Base-by-base conservation (phyloP, 2,113 vertebrate genomes). In the Pseudonaja textilis region DNA sequence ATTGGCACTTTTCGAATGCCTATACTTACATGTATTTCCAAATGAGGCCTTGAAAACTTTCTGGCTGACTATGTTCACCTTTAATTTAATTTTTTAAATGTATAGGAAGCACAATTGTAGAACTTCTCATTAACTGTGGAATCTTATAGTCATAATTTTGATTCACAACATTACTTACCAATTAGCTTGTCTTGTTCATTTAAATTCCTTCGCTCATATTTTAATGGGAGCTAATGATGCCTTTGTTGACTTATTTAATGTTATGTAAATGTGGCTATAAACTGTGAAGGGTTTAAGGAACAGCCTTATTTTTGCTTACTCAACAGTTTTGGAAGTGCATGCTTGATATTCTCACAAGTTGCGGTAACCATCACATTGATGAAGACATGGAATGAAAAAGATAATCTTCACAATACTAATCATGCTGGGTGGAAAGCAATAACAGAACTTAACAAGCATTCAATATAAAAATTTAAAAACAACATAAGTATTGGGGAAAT, bases 81-180 rank as follows among this genome's bases (percentile, higher is more conserved):
- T 97, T 98, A 95, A 98, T 97, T 97, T 98, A 97, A 97, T 97
- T 98, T 98, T 81, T 98, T 97, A 98, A 98, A 98, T 97, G 98
- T 98, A 98, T 98, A 98, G 98, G 98, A 99, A 98, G 98, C 97
- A 99, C 96, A 98, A 98, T 98, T 97, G 98, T 98, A 97, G 97
- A 96, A 95, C 97, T 98, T 99, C 98, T 98, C 98, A 99, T 99
- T 99, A 99, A 98, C 98, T 96, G 97, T 97, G 97, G 97, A 98
- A 98, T 99, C 98, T 98, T 98, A 98, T 95, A 97, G 98, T 98
- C 98, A 98, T 98, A 99, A 98, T 99, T 98, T 98, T 98, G 99
- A 99, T 98, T 99, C 98, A 99, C 98, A 99, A 99, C 99, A 99
- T 99, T 99, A 99, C 99, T 99, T 99, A 99, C 98, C 98, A 99